Evolutionary conservation across 2,888 invertebrate genomes (phyloP).

Genomic region (Phrixothrix hirtus): DNA sequence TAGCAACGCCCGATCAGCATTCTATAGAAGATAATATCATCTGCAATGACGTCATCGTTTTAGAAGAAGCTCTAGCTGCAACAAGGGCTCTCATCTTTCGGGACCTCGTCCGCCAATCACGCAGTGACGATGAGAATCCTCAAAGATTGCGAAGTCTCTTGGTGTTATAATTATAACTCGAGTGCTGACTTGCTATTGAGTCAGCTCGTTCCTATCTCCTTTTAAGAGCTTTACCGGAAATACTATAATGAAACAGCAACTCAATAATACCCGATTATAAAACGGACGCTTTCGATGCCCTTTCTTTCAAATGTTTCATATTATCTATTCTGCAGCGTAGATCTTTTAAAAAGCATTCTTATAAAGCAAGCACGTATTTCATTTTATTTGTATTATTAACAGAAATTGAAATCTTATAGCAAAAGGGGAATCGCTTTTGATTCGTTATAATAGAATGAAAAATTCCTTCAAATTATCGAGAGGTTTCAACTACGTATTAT

Average conservation of each 20-base stretch:
- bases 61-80: conserved; percentile 25
- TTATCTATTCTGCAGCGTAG: too few relatives aligned
- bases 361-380: too few relatives aligned
- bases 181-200: conserved; percentile 26
- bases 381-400: too few relatives aligned
- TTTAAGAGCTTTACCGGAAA: conserved; percentile 12
- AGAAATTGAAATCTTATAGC: too few relatives aligned
- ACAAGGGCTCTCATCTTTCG: conserved; percentile 16
- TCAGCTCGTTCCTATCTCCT: conserved; percentile 20
- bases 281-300: conserved; percentile 2
- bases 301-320: not conserved
- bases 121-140: conserved; percentile 22
- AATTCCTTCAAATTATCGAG: too few relatives aligned
- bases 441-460: too few relatives aligned
- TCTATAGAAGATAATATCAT: conserved; percentile 29
- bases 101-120: conserved; percentile 21
- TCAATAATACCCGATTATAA: conserved; percentile 17
- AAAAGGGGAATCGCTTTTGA: too few relatives aligned
- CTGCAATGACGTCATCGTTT: conserved; percentile 32
- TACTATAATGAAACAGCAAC: conserved; percentile 11
- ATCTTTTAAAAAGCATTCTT: too few relatives aligned
- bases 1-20: conserved; percentile 31
- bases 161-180: conserved; percentile 26
- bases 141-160: conserved; percentile 23
- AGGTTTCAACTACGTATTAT: too few relatives aligned